Evolutionary conservation across 92 coral and sea anemone species (phyloP).

Genomic region (Phymanthus crucifer): DNA sequence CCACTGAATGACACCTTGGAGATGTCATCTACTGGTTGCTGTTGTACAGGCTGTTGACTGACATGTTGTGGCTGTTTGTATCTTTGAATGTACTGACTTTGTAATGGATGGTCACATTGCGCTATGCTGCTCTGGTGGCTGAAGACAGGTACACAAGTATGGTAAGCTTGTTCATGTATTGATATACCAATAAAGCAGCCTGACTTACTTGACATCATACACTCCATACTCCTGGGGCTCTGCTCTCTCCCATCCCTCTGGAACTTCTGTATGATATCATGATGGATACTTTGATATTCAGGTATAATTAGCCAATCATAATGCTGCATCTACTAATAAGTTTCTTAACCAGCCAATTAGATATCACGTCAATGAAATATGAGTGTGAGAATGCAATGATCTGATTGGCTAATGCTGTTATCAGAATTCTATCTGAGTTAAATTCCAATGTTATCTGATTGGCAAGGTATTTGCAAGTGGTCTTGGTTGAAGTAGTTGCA

Average conservation of each 20-base stretch:
- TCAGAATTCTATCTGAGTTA: no score
- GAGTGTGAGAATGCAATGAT: no score
- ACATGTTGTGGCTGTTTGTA: constrained; percentile 30
- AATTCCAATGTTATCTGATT: no score
- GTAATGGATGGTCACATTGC: constrained; percentile 88
- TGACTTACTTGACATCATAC: constrained; percentile 86
- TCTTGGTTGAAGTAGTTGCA: no score
- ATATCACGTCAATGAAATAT: no score
- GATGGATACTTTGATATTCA: no score
- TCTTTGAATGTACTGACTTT: constrained; percentile 70
- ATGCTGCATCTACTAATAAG: no score
- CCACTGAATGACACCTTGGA: constrained; percentile 19
- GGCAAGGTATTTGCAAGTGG: no score
- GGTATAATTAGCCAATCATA: no score
- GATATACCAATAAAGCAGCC: background rate
- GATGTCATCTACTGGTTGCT: background rate
- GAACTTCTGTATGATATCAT: constrained; percentile 52
- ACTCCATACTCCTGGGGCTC: constrained; percentile 96
- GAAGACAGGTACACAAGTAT: background rate
- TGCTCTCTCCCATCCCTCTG: constrained; percentile 97
- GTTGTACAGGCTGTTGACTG: constrained; percentile 7
- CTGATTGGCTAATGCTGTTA: no score
- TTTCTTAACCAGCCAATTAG: no score
- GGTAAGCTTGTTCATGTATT: background rate
- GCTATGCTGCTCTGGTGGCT: constrained; percentile 81